Percentiles rank a stretch among this genome's conserved stretches.
phyloP scores from a whole-genome alignment of 2,113 vertebrate genomes.

The Paradoxurus hermaphroditus region DNA sequence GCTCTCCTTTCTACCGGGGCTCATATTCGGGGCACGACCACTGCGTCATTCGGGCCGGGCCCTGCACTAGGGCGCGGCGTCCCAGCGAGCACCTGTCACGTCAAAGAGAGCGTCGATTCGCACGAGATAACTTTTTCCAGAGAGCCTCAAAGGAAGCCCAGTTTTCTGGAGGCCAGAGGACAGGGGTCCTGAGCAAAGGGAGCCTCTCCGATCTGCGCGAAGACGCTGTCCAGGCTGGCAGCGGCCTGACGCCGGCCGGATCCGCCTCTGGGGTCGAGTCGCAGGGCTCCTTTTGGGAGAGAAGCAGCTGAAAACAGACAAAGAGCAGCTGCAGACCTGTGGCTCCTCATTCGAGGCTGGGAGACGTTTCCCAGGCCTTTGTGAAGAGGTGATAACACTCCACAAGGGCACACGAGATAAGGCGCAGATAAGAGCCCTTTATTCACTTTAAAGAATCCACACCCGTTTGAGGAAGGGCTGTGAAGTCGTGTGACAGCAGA shows the following conservation, averaged over 20 bases:
- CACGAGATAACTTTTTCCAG: not conserved
- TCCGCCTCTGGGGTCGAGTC: not conserved
- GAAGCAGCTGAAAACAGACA: not conserved
- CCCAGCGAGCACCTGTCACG: not conserved
- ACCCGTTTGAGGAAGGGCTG: not conserved
- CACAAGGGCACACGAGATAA: not conserved
- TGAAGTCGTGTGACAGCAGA: not conserved
- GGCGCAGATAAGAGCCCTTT: not conserved
- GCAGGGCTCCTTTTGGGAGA: not conserved
- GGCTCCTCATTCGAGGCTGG: not conserved
- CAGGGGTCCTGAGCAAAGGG: not conserved
- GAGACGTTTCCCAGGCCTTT: not conserved
- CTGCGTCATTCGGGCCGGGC: not conserved
- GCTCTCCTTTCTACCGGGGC: not conserved
- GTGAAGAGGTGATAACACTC: not conserved
- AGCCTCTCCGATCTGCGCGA: not conserved
- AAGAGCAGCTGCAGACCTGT: not conserved
- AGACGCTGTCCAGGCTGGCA: not conserved
- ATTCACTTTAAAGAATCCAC: not conserved
- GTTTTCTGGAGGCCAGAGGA: not conserved
- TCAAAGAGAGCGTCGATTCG: rapidly evolving
- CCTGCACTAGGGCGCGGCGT: rapidly evolving
- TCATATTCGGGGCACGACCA: not conserved
- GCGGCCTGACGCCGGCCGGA: not conserved
- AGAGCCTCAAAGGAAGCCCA: not conserved